phyloP scores from a whole-genome alignment of 2,113 vertebrate genomes.

The Erythrocebus patas region DNA sequence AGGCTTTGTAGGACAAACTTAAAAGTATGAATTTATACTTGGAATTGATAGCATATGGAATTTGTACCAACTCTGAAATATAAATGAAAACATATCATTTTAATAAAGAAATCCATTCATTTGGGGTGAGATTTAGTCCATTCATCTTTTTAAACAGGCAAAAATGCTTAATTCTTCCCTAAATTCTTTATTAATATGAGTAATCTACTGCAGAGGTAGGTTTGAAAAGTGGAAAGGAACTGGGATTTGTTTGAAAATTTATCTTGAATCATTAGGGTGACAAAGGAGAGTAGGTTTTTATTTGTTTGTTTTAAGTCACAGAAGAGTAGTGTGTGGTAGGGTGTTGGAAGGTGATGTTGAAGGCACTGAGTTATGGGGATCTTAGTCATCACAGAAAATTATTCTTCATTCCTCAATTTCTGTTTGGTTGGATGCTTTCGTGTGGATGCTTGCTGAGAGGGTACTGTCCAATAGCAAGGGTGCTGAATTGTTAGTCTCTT shows the following conservation, averaged over 20 bases:
- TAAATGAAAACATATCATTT: neutral
- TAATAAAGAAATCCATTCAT: neutral
- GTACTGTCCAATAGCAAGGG: neutral
- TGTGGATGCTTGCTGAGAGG: neutral
- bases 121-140: neutral
- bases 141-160: neutral
- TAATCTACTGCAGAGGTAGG: neutral
- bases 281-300: neutral
- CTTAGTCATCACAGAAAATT: neutral
- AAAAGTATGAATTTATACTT: neutral
- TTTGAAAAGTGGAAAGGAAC: neutral
- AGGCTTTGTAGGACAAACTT: neutral
- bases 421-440: neutral
- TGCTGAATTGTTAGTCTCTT: conserved; percentile 22
- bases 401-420: neutral
- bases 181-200: neutral
- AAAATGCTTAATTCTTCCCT: neutral
- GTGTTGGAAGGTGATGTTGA: neutral
- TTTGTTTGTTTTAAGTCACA: neutral
- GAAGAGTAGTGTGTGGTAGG: neutral
- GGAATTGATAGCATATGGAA: neutral
- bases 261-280: neutral
- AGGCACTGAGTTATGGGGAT: neutral
- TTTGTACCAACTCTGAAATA: neutral
- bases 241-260: neutral